phyloP scores from a whole-genome alignment of 1,140 invertebrate genomes.

The Sminthurides bifidus region DNA sequence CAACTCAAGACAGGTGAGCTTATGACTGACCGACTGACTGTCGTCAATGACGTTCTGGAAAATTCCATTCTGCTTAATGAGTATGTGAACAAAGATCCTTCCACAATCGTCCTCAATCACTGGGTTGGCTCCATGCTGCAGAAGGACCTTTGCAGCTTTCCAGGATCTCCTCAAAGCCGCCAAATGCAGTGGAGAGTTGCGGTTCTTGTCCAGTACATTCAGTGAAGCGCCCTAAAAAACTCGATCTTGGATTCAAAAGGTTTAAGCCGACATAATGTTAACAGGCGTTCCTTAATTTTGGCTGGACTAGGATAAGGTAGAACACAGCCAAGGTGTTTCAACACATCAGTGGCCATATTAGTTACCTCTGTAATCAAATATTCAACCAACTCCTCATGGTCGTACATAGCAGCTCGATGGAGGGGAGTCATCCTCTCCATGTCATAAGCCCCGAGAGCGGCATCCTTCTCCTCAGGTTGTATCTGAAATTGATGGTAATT shows the following conservation, averaged over 20 bases:
- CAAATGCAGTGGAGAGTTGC: conserved; percentile 46
- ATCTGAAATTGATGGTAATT: conserved; percentile 34
- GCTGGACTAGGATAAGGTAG: not conserved
- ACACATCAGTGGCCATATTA: too few relatives aligned
- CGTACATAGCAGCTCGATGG: conserved; percentile 79
- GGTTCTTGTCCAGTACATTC: conserved; percentile 41
- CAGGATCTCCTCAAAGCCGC: conserved; percentile 53
- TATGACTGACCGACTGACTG: conserved; percentile 3
- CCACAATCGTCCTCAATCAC: conserved; percentile 59
- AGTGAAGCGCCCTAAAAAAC: conserved; percentile 33
- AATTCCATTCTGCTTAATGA: conserved; percentile 65
- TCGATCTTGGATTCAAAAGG: not conserved
- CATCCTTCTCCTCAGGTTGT: conserved; percentile 56
- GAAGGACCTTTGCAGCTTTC: conserved; percentile 59
- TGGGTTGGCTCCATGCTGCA: conserved; percentile 59
- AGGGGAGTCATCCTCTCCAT: conserved; percentile 75
- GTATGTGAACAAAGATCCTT: conserved; percentile 66
- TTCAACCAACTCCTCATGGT: conserved; percentile 66
- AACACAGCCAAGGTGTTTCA: too few relatives aligned
- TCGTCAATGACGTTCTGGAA: conserved; percentile 56
- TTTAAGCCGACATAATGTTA: not conserved
- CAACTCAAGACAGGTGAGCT: conserved; percentile 8
- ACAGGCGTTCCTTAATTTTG: not conserved
- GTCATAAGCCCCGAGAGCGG: conserved; percentile 57
- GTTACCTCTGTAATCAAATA: conserved; percentile 58